Base-by-base conservation (phyloP, 2,113 vertebrate species). In the Aspidoscelis tigris region DNA sequence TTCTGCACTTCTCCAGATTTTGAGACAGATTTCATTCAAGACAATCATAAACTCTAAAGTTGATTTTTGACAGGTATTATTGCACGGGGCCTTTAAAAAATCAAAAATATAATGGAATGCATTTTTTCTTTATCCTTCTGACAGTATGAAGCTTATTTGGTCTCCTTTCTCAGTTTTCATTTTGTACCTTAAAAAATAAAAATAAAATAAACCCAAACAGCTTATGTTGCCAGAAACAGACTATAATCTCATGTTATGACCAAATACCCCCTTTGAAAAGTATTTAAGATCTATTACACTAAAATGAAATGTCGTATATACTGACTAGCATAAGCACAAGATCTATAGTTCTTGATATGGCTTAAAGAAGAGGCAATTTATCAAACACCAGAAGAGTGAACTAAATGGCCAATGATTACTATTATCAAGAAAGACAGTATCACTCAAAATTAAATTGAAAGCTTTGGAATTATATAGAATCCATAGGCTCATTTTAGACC, bases 391-490 rank as follows among this genome's bases (percentile, higher is more conserved):
- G 11, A 21, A 21, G 68, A 83, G 64, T 26, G 3, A 53, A 44
- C 22, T 44, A 22, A 26, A 43, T 12, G 9, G 12, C 5, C 18
- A 74, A 22, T 50, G 47, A 5, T 39, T 71, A 7, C 20, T 53
- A 53, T 7, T 20, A 55, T n/a, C 58, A 61, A 16, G 50, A 64
- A 39, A 26, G 33, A 44, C 73, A n/a, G 2, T 22, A 69, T 69
- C 65, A 80, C 68, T 71, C 89, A 88, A 85, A 73, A 84, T 89
- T 0, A 47, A 80, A 53, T 78, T 58, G n/a, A 90, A 80, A 72
- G 81, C 84, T 91, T 92, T 93, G 84, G 87, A 83, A 91, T 87
- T 90, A 88, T 88, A 80, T 84, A 78, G 76, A 91, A 89, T 83
- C 86, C 83, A 89, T 86, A 89, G 86, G 47, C 5, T 16, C 11